Conservation (phyloP, 2,888 invertebrate genomes). For the Lacanobia wlatinum region DNA sequence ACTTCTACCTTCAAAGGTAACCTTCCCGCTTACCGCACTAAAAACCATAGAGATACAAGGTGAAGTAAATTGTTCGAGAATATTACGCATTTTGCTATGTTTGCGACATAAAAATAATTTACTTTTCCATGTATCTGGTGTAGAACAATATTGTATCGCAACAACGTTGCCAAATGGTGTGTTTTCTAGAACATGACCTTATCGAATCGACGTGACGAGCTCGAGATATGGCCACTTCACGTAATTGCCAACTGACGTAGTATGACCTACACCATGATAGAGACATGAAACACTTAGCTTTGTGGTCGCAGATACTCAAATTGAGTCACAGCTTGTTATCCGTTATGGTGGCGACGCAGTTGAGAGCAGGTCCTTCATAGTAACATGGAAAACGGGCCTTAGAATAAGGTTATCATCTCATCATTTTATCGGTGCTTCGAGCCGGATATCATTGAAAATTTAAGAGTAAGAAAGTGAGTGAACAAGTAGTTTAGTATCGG, state of each 20-base stretch:
- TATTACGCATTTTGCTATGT: constrained; percentile 18
- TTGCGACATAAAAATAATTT: constrained; percentile 42
- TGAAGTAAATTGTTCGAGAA: constrained; percentile 28
- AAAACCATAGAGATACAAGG: constrained; percentile 26
- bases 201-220: constrained; percentile 62
- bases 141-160: constrained; percentile 45
- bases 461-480: not conserved
- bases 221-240: constrained; percentile 50
- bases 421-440: constrained; percentile 14
- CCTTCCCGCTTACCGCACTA: constrained; percentile 7
- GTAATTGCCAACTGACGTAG: constrained; percentile 44
- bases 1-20: not conserved
- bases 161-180: constrained; percentile 51
- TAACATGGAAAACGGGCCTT: not conserved
- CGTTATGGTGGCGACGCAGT: not conserved
- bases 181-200: constrained; percentile 65
- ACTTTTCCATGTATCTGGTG: constrained; percentile 46
- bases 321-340: not conserved
- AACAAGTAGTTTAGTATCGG: not conserved
- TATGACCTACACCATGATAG: constrained; percentile 44
- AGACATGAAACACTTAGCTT: not conserved
- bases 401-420: not conserved
- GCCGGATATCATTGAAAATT: not conserved
- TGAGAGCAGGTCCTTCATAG: not conserved
- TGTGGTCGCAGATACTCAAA: not conserved